Percentiles rank a stretch among this genome's conserved stretches.
Evolutionary conservation across 1,140 invertebrate genomes (phyloP).

Genomic region (Dermatophagoides farinae): DNA sequence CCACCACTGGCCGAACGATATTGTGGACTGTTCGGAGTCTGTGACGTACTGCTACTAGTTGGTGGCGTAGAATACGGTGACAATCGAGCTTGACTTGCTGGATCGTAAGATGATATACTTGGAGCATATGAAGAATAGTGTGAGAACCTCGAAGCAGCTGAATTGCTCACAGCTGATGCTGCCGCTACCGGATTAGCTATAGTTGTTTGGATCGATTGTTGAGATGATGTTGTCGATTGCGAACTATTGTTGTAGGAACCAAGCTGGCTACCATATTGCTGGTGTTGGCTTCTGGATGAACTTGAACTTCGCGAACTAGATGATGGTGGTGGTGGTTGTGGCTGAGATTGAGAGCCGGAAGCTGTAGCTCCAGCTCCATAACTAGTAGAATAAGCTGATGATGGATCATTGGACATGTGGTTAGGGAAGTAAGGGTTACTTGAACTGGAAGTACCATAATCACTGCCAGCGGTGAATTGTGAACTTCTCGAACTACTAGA

Average conservation of each 20-base stretch:
- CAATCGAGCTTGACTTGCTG: slow-evolving; percentile 9
- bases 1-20: slow-evolving; percentile 37
- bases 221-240: not conserved
- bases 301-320: not conserved
- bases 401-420: not conserved
- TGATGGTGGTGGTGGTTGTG: not conserved
- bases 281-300: not conserved
- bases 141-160: not conserved
- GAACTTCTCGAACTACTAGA: not conserved
- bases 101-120: not conserved
- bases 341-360: not conserved
- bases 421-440: not conserved
- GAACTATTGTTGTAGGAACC: not conserved
- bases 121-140: slow-evolving; percentile 13
- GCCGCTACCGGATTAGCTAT: not conserved
- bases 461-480: not conserved
- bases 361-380: not conserved
- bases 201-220: not conserved
- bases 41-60: not conserved
- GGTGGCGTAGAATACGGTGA: slow-evolving; percentile 9
- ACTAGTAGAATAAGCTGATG: not conserved
- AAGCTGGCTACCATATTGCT: slow-evolving; percentile 1
- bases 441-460: not conserved
- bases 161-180: not conserved
- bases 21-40: slow-evolving; percentile 38